Conservation (phyloP, 2,888 invertebrate species). For the Heliconius erato region DNA sequence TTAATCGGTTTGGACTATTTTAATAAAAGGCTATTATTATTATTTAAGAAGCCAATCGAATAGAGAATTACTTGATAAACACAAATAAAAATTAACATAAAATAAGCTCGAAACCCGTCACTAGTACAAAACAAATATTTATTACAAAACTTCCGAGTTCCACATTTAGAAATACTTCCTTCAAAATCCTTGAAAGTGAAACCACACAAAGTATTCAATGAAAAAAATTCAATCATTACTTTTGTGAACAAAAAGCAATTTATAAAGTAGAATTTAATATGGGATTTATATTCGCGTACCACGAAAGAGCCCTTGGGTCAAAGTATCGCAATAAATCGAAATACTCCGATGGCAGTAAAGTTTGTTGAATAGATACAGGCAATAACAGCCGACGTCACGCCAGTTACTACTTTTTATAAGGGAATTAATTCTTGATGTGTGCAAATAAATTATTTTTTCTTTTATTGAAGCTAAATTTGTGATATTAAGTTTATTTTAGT, state of each 20-base stretch:
- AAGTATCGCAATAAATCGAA: constrained; percentile 47
- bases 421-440: constrained; percentile 59
- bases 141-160: constrained; percentile 2
- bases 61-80: neutral
- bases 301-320: constrained; percentile 36
- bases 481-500: neutral
- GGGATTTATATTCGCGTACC: constrained; percentile 35
- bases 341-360: constrained; percentile 50
- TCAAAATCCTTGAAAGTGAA: constrained; percentile 29
- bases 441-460: constrained; percentile 5
- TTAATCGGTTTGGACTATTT: too few relatives aligned
- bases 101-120: neutral
- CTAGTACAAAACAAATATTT: neutral
- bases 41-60: too few relatives aligned
- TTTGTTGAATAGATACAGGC: constrained; percentile 52
- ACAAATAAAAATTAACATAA: neutral
- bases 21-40: too few relatives aligned
- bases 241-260: constrained; percentile 40
- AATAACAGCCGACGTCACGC: constrained; percentile 60
- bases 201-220: constrained; percentile 12
- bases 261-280: constrained; percentile 44
- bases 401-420: constrained; percentile 62
- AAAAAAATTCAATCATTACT: constrained; percentile 37
- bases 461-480: neutral
- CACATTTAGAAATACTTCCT: constrained; percentile 5